phyloP scores from a whole-genome alignment of 2,888 invertebrate genomes.

The Vannuccia rotundouncinata region DNA sequence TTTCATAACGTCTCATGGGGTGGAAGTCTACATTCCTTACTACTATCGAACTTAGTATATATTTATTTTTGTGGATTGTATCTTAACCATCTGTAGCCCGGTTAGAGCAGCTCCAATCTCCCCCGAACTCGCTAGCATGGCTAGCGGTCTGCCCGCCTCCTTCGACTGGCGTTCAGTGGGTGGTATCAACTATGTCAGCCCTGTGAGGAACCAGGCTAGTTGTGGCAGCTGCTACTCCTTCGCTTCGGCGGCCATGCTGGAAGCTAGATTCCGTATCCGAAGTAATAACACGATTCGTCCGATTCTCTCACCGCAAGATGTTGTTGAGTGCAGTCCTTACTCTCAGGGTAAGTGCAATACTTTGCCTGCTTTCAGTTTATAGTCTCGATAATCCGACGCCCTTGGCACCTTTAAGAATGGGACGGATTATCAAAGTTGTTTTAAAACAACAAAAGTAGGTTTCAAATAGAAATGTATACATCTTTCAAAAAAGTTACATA shows the following conservation, averaged over 20 bases:
- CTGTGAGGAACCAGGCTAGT: conserved; percentile 52
- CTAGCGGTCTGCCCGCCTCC: conserved; percentile 46
- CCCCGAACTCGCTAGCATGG: conserved; percentile 51
- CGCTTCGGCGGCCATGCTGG: conserved; percentile 58
- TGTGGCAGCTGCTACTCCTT: conserved; percentile 61
- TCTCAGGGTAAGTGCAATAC: conserved; percentile 56
- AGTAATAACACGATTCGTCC: conserved; percentile 56
- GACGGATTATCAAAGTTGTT: not conserved
- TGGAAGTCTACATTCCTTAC: too few species aligned
- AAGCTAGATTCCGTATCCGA: conserved; percentile 56
- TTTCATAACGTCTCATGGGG: too few species aligned
- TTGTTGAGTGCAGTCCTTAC: conserved; percentile 58
- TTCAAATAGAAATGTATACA: not conserved
- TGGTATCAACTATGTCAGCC: conserved; percentile 51
- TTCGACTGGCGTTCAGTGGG: conserved; percentile 47
- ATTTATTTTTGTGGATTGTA: too few species aligned
- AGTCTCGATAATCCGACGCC: too few species aligned
- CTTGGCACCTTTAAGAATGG: too few species aligned
- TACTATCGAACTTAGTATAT: too few species aligned
- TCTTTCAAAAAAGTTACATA: too few species aligned
- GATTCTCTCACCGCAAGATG: conserved; percentile 58
- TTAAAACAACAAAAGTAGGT: not conserved
- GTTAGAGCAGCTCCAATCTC: conserved; percentile 48
- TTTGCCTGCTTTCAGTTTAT: not conserved
- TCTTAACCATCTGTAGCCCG: conserved; percentile 21